Conservation (phyloP, 1,140 invertebrate genomes). For the Saxidomus purpurata region DNA sequence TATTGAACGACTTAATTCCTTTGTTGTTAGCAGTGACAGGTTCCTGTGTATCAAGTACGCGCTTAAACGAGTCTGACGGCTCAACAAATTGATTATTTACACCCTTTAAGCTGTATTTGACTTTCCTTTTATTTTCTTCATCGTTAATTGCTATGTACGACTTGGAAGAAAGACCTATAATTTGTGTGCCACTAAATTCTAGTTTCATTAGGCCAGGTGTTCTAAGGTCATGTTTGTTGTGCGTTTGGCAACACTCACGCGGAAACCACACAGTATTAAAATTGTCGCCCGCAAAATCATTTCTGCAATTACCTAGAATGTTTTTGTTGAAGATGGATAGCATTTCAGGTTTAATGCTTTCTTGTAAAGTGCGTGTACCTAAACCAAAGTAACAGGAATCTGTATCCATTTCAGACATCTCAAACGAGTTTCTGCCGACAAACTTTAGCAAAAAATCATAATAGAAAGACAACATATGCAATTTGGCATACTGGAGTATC, state of each 20-base stretch:
- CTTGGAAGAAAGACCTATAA: conserved; percentile 5
- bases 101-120: conserved; percentile 14
- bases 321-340: neutral
- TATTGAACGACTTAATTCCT: conserved; percentile 1
- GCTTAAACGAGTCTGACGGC: neutral
- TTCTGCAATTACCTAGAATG: neutral
- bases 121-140: neutral
- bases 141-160: conserved; percentile 1
- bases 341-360: neutral
- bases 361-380: neutral
- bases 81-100: neutral
- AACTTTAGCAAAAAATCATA: conserved; percentile 25
- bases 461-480: neutral
- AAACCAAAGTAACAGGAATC: conserved; percentile 14
- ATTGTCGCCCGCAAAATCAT: neutral
- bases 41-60: neutral
- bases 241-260: neutral
- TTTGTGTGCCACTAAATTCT: neutral
- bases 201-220: neutral
- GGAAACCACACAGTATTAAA: conserved; percentile 16
- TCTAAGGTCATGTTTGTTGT: neutral
- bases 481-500: neutral
- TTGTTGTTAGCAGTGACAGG: neutral
- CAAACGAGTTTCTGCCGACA: neutral
- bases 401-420: conserved; percentile 10